A percentile compares a stretch with the other conserved stretches of the same genome.
phyloP scores from a whole-genome alignment of 2,797 vertebrate genomes.

The Sebastes steindachneri region DNA sequence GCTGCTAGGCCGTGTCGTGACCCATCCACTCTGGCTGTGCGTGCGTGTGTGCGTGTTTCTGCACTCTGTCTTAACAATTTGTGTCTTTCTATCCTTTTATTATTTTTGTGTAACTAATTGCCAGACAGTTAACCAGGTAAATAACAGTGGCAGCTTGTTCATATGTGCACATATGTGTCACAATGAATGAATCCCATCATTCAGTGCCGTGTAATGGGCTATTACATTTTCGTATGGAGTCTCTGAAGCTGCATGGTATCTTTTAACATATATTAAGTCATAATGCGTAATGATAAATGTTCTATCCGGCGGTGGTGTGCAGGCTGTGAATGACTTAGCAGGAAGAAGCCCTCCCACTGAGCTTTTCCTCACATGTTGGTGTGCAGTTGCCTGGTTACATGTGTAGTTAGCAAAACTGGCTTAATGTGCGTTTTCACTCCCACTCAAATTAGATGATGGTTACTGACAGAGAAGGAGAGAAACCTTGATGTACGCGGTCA shows the following conservation, averaged over 20 bases:
- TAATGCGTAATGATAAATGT: slow-evolving; percentile 12
- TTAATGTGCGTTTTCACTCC: slow-evolving; percentile 46
- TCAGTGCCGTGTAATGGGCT: neutral
- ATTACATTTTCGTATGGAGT: neutral
- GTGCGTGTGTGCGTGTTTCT: neutral
- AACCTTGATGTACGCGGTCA: neutral
- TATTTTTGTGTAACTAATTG: slow-evolving; percentile 24
- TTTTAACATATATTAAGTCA: slow-evolving; percentile 1
- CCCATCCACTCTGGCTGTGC: neutral
- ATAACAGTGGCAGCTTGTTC: slow-evolving; percentile 22
- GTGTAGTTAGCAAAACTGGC: slow-evolving; percentile 45
- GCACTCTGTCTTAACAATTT: slow-evolving; percentile 9
- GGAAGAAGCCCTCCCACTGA: slow-evolving; percentile 36
- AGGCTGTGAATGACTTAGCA: slow-evolving; percentile 44
- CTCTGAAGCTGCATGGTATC: neutral
- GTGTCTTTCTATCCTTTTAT: neutral
- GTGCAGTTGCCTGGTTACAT: slow-evolving; percentile 76
- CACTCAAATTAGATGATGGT: slow-evolving; percentile 42
- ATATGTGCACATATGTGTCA: slow-evolving; percentile 1
- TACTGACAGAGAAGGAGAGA: slow-evolving; percentile 30
- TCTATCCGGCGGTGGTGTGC: slow-evolving; percentile 8
- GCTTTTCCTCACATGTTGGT: slow-evolving; percentile 42
- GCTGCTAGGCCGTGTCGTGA: slow-evolving; percentile 27
- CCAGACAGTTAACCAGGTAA: slow-evolving; percentile 19
- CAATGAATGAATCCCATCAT: slow-evolving; percentile 5